phyloP scores from a whole-genome alignment of 2,113 vertebrate species.

The Taurulus bubalis region DNA sequence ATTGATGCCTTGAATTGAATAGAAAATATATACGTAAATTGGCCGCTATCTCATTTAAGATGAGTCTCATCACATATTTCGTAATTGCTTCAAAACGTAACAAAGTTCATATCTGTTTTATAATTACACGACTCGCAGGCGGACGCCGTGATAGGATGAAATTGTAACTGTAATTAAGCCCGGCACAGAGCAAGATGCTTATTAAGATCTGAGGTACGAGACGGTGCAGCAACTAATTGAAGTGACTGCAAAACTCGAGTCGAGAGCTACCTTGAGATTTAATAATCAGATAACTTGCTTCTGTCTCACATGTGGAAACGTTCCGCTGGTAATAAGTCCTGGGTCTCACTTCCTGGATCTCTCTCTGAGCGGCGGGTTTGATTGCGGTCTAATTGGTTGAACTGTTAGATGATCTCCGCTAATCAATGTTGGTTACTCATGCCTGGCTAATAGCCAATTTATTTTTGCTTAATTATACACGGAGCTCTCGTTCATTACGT shows the following conservation, averaged over 20 bases:
- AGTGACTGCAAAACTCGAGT: constrained; percentile 55
- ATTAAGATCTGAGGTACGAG: constrained; percentile 74
- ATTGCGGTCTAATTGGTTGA: constrained; percentile 69
- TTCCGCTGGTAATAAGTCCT: constrained; percentile 30
- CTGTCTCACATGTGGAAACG: constrained; percentile 41
- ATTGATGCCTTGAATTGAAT: background rate
- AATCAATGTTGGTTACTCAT: constrained; percentile 68
- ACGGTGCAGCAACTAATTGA: constrained; percentile 64
- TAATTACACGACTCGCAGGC: constrained; percentile 33
- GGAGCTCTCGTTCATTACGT: constrained; percentile 44
- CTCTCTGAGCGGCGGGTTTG: constrained; percentile 39
- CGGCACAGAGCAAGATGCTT: constrained; percentile 68
- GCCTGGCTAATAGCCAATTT: constrained; percentile 65
- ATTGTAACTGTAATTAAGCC: constrained; percentile 70
- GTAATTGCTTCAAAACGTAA: constrained; percentile 22
- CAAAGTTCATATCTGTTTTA: constrained; percentile 35
- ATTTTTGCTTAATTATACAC: constrained; percentile 72
- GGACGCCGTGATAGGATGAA: constrained; percentile 40
- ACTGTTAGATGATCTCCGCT: constrained; percentile 64
- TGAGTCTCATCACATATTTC: constrained; percentile 4
- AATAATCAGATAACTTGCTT: constrained; percentile 65
- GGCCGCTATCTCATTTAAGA: background rate
- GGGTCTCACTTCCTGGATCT: constrained; percentile 29
- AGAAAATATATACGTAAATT: background rate
- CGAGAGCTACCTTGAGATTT: constrained; percentile 71